phyloP scores from a whole-genome alignment of 2,888 invertebrate genomes.

The Malachius bipustulatus region DNA sequence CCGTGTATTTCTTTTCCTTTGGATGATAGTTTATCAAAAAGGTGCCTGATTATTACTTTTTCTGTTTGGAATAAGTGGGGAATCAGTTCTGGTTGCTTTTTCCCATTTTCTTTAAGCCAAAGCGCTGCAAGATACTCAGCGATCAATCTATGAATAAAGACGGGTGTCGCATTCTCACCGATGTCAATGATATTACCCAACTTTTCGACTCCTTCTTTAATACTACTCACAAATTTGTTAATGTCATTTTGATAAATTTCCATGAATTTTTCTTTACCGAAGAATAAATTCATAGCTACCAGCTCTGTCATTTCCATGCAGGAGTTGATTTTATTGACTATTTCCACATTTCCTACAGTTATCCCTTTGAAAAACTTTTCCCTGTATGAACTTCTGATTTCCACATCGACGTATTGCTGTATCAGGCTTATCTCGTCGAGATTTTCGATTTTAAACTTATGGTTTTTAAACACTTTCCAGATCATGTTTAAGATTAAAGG shows the following conservation, averaged over 20 bases:
- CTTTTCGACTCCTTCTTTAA: neutral
- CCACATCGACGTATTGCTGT: neutral
- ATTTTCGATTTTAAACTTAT: neutral
- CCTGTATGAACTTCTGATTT: neutral
- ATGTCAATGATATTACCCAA: neutral
- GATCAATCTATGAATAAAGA: neutral
- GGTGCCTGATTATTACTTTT: neutral
- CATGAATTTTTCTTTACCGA: neutral
- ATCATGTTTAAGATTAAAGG: conserved; percentile 2
- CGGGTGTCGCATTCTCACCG: neutral
- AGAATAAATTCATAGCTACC: neutral
- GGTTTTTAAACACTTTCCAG: neutral
- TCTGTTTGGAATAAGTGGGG: neutral
- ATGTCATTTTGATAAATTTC: neutral
- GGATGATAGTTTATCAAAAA: neutral
- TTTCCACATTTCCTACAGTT: too few relatives aligned
- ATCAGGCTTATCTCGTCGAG: neutral
- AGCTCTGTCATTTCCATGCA: neutral
- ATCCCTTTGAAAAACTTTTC: too few relatives aligned
- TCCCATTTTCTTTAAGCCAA: neutral
- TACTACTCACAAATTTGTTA: neutral
- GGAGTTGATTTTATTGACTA: neutral
- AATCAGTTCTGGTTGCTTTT: neutral
- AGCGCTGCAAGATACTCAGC: conserved; percentile 1
- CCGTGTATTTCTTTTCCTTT: neutral